Conservation (phyloP, 2,113 vertebrate genomes). For the Sorex araneus region DNA sequence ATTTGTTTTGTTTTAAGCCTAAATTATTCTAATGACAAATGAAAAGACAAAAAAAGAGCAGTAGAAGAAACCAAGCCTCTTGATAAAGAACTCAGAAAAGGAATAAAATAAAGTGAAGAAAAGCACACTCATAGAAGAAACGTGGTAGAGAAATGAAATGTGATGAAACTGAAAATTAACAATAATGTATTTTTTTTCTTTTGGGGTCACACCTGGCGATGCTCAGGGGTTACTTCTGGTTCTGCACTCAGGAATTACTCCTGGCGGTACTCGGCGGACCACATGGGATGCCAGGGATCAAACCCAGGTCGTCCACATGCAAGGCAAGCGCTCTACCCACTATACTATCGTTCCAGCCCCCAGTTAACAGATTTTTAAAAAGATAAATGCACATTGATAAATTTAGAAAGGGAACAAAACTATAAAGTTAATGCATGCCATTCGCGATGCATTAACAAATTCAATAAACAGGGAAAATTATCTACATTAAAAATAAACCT, state of each 20-base stretch:
- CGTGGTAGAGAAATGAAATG: not conserved
- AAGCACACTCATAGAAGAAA: not conserved
- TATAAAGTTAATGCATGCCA: not conserved
- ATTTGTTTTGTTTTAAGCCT: not conserved
- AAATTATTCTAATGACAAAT: not conserved
- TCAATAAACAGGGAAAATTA: not conserved
- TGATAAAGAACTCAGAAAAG: slow-evolving; percentile 7
- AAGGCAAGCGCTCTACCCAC: too few relatives aligned
- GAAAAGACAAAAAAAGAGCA: slow-evolving; percentile 25
- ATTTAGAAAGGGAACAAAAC: not conserved
- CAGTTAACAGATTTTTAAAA: not conserved
- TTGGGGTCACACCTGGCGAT: too few relatives aligned
- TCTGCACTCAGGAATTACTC: too few relatives aligned
- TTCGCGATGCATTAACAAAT: not conserved
- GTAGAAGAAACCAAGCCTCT: not conserved
- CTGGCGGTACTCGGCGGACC: too few relatives aligned
- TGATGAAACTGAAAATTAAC: not conserved
- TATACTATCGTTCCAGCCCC: too few relatives aligned
- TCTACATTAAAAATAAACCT: slow-evolving; percentile 8
- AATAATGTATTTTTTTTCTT: not conserved
- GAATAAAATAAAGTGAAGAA: slow-evolving; percentile 16
- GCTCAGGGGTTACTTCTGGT: too few relatives aligned
- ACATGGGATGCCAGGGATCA: too few relatives aligned
- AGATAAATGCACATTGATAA: not conserved
- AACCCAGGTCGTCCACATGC: too few relatives aligned